A percentile compares a stretch with the other conserved stretches of the same genome.
phyloP scores from a whole-genome alignment of 2,797 vertebrate genomes.

The Lepilemur septentrionalis region DNA sequence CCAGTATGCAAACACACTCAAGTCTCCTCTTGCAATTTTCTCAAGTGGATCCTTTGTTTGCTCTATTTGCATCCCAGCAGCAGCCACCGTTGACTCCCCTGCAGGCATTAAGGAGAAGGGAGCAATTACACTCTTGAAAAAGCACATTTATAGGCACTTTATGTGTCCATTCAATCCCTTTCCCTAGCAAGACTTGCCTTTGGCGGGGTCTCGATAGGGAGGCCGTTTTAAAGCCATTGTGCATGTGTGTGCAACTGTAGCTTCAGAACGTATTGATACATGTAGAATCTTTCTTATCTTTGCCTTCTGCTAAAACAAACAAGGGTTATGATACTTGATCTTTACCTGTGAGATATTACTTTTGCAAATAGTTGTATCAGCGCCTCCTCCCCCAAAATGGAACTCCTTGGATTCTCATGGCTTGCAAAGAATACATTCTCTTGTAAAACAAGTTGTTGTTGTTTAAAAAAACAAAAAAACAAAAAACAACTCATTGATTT shows the following conservation, averaged over 20 bases:
- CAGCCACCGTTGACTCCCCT: not conserved
- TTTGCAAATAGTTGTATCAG: conserved; percentile 7
- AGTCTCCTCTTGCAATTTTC: not conserved
- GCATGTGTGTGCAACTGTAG: not conserved
- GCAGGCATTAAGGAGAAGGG: conserved; percentile 36
- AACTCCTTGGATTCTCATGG: conserved; percentile 8
- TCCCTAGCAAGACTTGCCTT: not conserved
- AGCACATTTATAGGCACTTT: conserved; percentile 43
- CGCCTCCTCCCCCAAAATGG: not conserved
- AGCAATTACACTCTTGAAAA: conserved; percentile 61
- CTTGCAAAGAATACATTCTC: conserved; percentile 40
- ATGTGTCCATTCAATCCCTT: not conserved
- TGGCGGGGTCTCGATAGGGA: not conserved
- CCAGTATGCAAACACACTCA: not conserved
- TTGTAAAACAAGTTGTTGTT: conserved; percentile 44
- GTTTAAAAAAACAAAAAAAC: not conserved
- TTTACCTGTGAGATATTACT: not conserved
- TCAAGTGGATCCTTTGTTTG: conserved; percentile 42
- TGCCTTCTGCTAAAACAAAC: conserved; percentile 7
- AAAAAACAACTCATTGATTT: conserved; percentile 54
- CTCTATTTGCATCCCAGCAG: not conserved
- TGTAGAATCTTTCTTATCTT: conserved; percentile 36
- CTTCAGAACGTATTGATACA: not conserved
- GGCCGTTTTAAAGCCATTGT: not conserved
- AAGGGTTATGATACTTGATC: conserved; percentile 28